Evolutionary conservation across 2,797 vertebrate species (phyloP), one percentile per base, ranked within the genome.

Genomic region (Cyclopterus lumpus): DNA sequence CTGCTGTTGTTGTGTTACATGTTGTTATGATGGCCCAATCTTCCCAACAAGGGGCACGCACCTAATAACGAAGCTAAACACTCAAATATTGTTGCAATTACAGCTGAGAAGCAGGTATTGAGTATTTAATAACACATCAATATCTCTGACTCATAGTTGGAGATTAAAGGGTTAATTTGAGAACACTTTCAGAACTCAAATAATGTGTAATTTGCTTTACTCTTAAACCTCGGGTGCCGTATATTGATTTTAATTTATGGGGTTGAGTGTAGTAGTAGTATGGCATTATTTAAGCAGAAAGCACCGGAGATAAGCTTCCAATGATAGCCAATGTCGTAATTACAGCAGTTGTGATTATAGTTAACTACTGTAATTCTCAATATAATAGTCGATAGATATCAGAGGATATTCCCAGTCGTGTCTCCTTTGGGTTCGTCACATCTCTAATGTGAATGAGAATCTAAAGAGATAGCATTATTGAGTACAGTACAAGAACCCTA

Each of bases 401-500:
- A 63, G 71, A 65, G 46, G 61, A 65, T 83, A 73, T 83, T 88
- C 87, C 76, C 70, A 70, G 73, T 83, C 54, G 74, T 82, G 73
- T 81, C 78, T 90, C 80, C 85, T 86, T 57, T 65, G 49, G 73
- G 61, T 79, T 82, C n/a, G 83, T 81, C 58, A 49, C 67, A 81
- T 89, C 71, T 76, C 58, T 79, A 78, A 86, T 81, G 74, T 69
- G 87, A 72, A 71, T 68, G 38, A 80, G 70, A 79, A 78, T 90
- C 75, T 82, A 54, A 61, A 77, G 74, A 86, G 77, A 86, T 63
- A 48, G 79, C 66, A 3, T 86, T 86, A 79, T 86, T 86, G 89
- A 88, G 70, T 79, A 85, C 71, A 87, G 87, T 72, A 83, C 85
- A 85, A 87, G 89, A 87, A 73, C 26, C 26, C n/a, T 87, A 92